Evolutionary conservation across 2,113 vertebrate genomes (phyloP).

Genomic region (Notothenia rossii): DNA sequence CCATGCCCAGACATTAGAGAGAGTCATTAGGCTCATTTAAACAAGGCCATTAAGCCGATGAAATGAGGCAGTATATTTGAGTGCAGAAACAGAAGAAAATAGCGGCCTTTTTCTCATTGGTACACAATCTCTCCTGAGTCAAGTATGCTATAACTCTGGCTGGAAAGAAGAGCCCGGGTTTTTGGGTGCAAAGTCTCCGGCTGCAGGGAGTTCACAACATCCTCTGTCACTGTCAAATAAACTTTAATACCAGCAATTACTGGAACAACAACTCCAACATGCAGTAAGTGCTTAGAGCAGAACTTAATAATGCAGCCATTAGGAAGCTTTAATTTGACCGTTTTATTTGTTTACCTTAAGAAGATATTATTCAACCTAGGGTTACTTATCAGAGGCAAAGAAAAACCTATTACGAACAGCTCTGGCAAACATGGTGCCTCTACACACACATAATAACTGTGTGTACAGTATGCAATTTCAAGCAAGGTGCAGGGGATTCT

Average conservation of each 20-base stretch:
- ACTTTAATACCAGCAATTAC: constrained; percentile 15
- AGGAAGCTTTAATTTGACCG: constrained; percentile 29
- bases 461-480: neutral
- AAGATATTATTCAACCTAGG: constrained; percentile 11
- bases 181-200: constrained; percentile 39
- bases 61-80: constrained; percentile 81
- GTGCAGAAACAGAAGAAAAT: constrained; percentile 64
- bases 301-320: constrained; percentile 40
- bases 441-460: neutral
- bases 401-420: neutral
- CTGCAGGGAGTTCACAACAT: constrained; percentile 1
- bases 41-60: constrained; percentile 82
- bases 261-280: constrained; percentile 13
- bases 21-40: constrained; percentile 85
- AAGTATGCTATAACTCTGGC: constrained; percentile 62
- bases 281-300: constrained; percentile 18
- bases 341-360: constrained; percentile 4
- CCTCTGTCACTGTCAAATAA: constrained; percentile 32
- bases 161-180: neutral
- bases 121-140: constrained; percentile 51
- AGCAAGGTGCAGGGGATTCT: neutral
- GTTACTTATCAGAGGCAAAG: constrained; percentile 1
- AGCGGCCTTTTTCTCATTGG: constrained; percentile 55
- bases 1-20: constrained; percentile 78
- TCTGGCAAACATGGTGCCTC: neutral